Conservation (phyloP, 2,797 vertebrate genomes). For the Vireo griseus region DNA sequence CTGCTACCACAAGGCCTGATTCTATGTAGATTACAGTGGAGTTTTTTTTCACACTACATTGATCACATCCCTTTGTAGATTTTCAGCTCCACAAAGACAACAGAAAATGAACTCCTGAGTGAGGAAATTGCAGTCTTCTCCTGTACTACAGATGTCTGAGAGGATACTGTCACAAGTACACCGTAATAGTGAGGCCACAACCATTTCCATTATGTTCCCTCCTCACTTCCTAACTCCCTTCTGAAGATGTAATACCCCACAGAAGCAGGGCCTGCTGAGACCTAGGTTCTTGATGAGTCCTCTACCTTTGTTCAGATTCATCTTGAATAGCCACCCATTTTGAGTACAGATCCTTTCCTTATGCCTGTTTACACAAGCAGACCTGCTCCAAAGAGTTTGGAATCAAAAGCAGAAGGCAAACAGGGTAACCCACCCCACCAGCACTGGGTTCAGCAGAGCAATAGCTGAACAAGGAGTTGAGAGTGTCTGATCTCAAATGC, state of each 20-base stretch:
- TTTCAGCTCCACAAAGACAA: neutral
- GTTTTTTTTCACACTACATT: neutral
- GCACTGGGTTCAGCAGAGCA: neutral
- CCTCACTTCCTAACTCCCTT: neutral
- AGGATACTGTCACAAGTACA: neutral
- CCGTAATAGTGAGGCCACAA: neutral
- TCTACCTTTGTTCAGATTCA: neutral
- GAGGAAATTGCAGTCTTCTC: neutral
- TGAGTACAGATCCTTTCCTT: neutral
- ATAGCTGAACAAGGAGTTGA: neutral
- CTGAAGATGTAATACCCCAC: neutral
- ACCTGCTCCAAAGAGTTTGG: neutral
- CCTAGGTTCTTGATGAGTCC: neutral
- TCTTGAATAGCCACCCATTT: neutral
- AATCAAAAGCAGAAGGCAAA: neutral
- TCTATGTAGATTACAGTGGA: neutral
- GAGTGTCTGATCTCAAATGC: neutral
- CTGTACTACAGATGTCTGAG: neutral
- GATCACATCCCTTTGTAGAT: neutral
- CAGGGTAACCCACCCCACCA: accelerated
- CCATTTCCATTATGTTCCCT: neutral
- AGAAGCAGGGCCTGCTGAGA: neutral
- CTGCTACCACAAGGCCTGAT: neutral
- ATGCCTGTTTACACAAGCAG: neutral
- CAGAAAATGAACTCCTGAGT: neutral